Evolutionary conservation across 2,888 invertebrate genomes (phyloP), one percentile per base, ranked within the genome.

Genomic region (Leucoma salicis): DNA sequence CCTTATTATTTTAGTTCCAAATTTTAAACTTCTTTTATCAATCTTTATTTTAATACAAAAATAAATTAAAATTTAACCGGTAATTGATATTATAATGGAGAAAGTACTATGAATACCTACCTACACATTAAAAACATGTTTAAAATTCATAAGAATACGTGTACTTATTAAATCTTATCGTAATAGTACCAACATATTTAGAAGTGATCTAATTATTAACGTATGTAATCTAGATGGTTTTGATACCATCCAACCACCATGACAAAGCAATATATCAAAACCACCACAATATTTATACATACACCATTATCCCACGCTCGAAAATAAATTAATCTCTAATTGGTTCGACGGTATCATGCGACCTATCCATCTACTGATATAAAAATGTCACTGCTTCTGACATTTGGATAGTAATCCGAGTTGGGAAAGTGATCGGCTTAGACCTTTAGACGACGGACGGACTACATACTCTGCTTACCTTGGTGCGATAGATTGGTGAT

Each of bases 341-440:
- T 87, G 86, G 80, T 67, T 63, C 62, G 87, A 84, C 85, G 66
- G 58, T 81, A 87, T 86, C 87, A 65, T 45, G 71, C 66, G 55
- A 70, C 71, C 74, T 72, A 45, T 74, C 80, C 71, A 86, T 85
- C 83, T 77, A 69, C 77, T 64, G 74, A 70, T 75, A 85, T 87
- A 88, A 89, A 88, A 88, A 89, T 88, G 87, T 88, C 88, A 86
- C 73, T 72, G 78, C 74, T 75, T 66, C 64, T 86, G 88, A 86
- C 88, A 88, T 88, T 89, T 63, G 78, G 74, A 74, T 74, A 71
- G 78, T 86, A 89, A 88, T 84, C 87, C 83, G 74, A 61, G 62
- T 55, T 69, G 70, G 77, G 85, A 85, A 84, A 87, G 85, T 80
- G 84, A 83, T 82, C 76, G 74, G 75, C 63, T 74, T 76, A 69